Conservation (phyloP, 35 echinoderm and acorn worm genomes). For the Apostichopus californicus region DNA sequence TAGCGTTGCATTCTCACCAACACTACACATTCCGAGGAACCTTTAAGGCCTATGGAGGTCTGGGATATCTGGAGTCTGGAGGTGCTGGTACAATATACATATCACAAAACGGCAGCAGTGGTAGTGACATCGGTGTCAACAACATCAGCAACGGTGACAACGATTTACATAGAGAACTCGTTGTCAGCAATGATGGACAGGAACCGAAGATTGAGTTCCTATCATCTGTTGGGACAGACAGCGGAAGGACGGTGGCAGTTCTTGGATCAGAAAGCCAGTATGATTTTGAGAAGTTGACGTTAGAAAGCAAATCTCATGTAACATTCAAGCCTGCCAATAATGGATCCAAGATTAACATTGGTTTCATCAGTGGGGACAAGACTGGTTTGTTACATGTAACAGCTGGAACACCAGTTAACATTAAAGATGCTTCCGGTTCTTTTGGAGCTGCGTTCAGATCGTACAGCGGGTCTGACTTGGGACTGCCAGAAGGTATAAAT, state of each 20-base stretch:
- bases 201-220: slow-evolving; percentile 51
- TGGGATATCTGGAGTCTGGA: slow-evolving; percentile 56
- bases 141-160: not conserved
- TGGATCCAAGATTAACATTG: slow-evolving; percentile 27
- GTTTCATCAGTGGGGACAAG: slow-evolving; percentile 60
- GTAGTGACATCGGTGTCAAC: too few relatives aligned
- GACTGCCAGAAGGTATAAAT: slow-evolving; percentile 68
- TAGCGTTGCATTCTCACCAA: slow-evolving; percentile 64
- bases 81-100: slow-evolving; percentile 83
- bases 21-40: slow-evolving; percentile 64
- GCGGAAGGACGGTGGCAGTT: slow-evolving; percentile 26
- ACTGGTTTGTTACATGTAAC: slow-evolving; percentile 67
- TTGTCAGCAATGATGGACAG: slow-evolving; percentile 65
- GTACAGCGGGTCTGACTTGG: slow-evolving; percentile 51
- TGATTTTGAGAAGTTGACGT: slow-evolving; percentile 41
- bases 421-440: slow-evolving; percentile 62
- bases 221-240: slow-evolving; percentile 36
- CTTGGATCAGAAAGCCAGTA: slow-evolving; percentile 8
- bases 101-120: not conserved
- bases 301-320: slow-evolving; percentile 61
- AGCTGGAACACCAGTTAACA: slow-evolving; percentile 23
- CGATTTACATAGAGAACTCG: slow-evolving; percentile 52
- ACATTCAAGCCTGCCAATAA: slow-evolving; percentile 41
- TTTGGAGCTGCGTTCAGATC: slow-evolving; percentile 73
- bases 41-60: slow-evolving; percentile 70